Evolutionary conservation across 2,888 invertebrate species (phyloP), one percentile per base, ranked within the genome.

Genomic region (Stegophylla sp.): DNA sequence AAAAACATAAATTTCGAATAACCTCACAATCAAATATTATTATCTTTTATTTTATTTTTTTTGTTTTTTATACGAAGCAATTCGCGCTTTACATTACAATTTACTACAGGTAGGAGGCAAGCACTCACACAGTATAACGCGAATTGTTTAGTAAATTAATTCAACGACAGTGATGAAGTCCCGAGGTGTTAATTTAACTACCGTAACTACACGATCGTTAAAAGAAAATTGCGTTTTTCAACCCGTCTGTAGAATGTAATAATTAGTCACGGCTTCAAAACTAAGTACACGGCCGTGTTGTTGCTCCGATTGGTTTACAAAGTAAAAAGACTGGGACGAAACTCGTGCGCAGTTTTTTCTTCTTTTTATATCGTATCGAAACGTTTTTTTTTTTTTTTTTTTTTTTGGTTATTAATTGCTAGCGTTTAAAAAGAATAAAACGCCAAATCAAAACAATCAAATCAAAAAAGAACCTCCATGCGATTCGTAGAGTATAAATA

Each of bases 241-340:
- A 13, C 26, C 61, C 61, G 28, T 56, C 56, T 43, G n/a, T n/a
- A n/a, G n/a, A n/a, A n/a, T n/a, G n/a, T 20, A 67, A 77, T 67
- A 66, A 77, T 77, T 77, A 77, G 76, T 77, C 56, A 67, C 45
- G 84, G 83, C 67, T 84, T 82, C 56, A 72, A 72, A 72, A 72
- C 59, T 43, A 72, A 26, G 17, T 26, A 26, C 34, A 34, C 41
- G 53, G 41, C 43, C 59, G 13, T 5, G 17, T 53, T 10, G 10
- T 71, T 34, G 43, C 61, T 43, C 28, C 17, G n/a, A 41, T 20
- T 56, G 56, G 20, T 56, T 56, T 72, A 56, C 17, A 17, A n/a
- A 41, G 41, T 53, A 23, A 51, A 69, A 12, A n/a, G 13, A 51
- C n/a, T 28, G 23, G 15, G 56, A 56, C 20, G 23, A 41, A 41